Evolutionary conservation across 2,113 vertebrate genomes (phyloP).

Genomic region (Archilochus colubris): DNA sequence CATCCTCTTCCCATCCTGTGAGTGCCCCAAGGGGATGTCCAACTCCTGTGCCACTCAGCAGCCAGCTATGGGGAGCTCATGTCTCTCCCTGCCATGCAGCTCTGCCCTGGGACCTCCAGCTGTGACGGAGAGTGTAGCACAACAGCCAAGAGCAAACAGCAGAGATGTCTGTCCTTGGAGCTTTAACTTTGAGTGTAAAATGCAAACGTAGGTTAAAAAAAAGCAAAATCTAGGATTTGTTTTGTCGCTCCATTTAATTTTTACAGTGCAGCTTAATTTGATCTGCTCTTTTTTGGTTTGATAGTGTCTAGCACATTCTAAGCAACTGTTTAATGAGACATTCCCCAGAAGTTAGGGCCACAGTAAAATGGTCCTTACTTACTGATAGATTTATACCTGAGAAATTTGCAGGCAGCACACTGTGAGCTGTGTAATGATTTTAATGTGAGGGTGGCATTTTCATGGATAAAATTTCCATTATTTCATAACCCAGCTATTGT

Average conservation of each 20-base stretch:
- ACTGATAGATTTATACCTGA: neutral
- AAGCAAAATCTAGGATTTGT: neutral
- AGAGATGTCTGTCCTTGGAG: neutral
- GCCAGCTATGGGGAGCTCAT: accelerated
- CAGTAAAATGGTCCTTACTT: neutral
- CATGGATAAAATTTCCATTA: conserved; percentile 32
- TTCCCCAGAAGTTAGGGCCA: neutral
- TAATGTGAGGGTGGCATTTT: neutral
- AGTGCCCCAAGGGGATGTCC: neutral
- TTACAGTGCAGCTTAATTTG: neutral
- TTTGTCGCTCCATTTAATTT: neutral
- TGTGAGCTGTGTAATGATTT: conserved; percentile 17
- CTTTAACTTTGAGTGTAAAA: neutral
- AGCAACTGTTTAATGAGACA: neutral
- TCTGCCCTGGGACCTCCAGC: neutral
- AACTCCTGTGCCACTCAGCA: neutral
- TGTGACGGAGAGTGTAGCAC: neutral
- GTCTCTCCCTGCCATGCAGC: neutral
- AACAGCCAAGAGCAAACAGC: neutral
- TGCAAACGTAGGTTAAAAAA: neutral
- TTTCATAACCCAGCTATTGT: neutral
- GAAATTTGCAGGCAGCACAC: neutral
- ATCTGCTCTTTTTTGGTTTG: neutral
- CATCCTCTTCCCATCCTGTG: accelerated
- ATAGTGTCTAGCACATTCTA: neutral